Percentiles rank a stretch among this genome's conserved stretches.
These are phyloP conservation scores for Synanthedon myopaeformis DNA, from an alignment of 2,888 invertebrate genomes.

Conservation along the genomic window DNA sequence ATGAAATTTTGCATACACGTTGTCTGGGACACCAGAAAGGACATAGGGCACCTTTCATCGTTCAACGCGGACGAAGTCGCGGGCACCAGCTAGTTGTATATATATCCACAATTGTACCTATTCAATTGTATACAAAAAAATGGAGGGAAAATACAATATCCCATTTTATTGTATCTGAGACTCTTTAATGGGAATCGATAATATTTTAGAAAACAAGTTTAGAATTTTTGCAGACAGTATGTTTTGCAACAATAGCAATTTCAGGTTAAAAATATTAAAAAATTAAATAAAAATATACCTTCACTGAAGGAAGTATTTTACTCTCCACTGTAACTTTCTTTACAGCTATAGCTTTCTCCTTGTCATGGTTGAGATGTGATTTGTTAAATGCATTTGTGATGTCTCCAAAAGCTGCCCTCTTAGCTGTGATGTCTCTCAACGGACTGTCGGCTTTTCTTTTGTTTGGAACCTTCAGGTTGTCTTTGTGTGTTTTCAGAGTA, in stretches of 20 bases:
- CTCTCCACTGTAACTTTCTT: conserved; percentile 66
- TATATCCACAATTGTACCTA: too few relatives aligned
- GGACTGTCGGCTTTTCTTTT: conserved; percentile 89
- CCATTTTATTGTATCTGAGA: too few relatives aligned
- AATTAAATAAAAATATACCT: conserved; percentile 29
- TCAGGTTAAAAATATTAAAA: conserved; percentile 13
- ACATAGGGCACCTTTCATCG: too few relatives aligned
- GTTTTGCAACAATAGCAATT: neutral
- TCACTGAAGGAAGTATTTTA: conserved; percentile 58
- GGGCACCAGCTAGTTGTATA: too few relatives aligned
- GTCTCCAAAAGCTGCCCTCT: conserved; percentile 88
- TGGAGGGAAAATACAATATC: too few relatives aligned
- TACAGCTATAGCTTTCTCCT: conserved; percentile 43
- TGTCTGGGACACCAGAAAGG: too few relatives aligned
- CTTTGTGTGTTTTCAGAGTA: conserved; percentile 56
- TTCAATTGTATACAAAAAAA: too few relatives aligned
- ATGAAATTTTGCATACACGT: too few relatives aligned
- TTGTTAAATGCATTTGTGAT: conserved; percentile 79
- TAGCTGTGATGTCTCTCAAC: conserved; percentile 78
- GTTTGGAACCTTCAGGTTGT: conserved; percentile 62
- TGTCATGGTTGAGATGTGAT: conserved; percentile 40
- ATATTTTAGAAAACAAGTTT: neutral
- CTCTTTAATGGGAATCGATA: conserved; percentile 2
- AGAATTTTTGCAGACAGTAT: too few relatives aligned
- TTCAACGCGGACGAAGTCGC: too few relatives aligned